These are phyloP conservation scores for Rhagophthalmus giganteus DNA, from an alignment of 2,888 invertebrate genomes.

Conservation along the genomic window DNA sequence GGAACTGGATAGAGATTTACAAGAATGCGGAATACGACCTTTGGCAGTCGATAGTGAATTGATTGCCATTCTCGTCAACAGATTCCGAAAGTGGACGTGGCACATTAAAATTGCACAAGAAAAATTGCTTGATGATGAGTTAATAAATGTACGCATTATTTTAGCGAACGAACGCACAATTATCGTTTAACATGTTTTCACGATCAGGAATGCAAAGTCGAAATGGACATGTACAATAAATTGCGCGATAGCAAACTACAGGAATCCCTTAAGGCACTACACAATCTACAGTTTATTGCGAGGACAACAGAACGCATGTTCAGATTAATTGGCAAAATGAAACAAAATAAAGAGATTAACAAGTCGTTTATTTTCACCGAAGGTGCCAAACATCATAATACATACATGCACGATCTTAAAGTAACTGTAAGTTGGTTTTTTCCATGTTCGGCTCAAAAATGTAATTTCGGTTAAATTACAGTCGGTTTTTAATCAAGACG, in stretches of 20 bases:
- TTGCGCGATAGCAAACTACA: conserved; percentile 50
- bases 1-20: conserved; percentile 51
- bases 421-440: conserved; percentile 21
- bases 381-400: conserved; percentile 22
- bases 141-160: conserved; percentile 34
- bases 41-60: conserved; percentile 50
- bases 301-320: conserved; percentile 52
- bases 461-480: too few species aligned
- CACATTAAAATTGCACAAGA: conserved; percentile 49
- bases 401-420: conserved; percentile 22
- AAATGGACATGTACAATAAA: conserved; percentile 47
- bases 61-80: conserved; percentile 47
- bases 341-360: conserved; percentile 37
- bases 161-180: neutral
- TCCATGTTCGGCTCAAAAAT: too few species aligned
- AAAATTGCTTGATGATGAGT: conserved; percentile 41
- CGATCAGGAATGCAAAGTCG: conserved; percentile 44
- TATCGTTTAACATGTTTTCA: conserved; percentile 3
- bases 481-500: too few species aligned
- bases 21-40: conserved; percentile 47
- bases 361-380: conserved; percentile 33
- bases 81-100: conserved; percentile 49
- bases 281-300: conserved; percentile 51
- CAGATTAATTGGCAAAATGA: conserved; percentile 42
- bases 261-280: conserved; percentile 47